Evolutionary conservation across 2,888 invertebrate species (phyloP).

Genomic region (Zelleria hepariella): DNA sequence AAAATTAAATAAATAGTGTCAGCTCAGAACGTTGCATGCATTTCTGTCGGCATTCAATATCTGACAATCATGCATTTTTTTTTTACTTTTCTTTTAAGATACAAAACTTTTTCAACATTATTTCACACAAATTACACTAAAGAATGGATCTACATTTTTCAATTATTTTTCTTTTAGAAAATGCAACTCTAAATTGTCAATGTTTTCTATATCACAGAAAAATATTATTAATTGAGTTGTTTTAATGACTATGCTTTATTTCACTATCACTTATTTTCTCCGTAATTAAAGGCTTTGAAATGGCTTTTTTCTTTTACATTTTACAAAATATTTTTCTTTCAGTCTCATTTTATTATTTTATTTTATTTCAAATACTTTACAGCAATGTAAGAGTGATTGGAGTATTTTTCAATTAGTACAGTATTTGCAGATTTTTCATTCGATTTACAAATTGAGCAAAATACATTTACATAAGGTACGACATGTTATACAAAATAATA

Average conservation of each 20-base stretch:
- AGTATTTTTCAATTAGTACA: too few species aligned
- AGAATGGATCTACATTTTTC: neutral
- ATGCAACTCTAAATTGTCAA: neutral
- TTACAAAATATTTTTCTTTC: constrained; percentile 1
- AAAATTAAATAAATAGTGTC: neutral
- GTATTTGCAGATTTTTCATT: too few species aligned
- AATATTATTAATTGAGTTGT: neutral
- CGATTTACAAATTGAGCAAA: neutral
- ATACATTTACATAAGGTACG: neutral
- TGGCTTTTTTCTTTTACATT: neutral
- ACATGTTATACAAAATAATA: neutral
- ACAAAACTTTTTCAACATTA: neutral
- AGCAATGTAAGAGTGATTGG: too few species aligned
- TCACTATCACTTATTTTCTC: neutral
- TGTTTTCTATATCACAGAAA: neutral
- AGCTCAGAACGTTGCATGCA: neutral
- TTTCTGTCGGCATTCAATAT: neutral
- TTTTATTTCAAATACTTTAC: neutral
- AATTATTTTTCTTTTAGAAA: neutral
- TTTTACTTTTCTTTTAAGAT: neutral
- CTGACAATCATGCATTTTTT: constrained; percentile 1
- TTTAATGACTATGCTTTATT: neutral
- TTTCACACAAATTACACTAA: neutral
- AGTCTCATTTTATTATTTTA: neutral
- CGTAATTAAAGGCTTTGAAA: neutral